These are phyloP conservation scores for Phasianus colchicus DNA, from an alignment of 2,113 vertebrate species.

Conservation along the genomic window DNA sequence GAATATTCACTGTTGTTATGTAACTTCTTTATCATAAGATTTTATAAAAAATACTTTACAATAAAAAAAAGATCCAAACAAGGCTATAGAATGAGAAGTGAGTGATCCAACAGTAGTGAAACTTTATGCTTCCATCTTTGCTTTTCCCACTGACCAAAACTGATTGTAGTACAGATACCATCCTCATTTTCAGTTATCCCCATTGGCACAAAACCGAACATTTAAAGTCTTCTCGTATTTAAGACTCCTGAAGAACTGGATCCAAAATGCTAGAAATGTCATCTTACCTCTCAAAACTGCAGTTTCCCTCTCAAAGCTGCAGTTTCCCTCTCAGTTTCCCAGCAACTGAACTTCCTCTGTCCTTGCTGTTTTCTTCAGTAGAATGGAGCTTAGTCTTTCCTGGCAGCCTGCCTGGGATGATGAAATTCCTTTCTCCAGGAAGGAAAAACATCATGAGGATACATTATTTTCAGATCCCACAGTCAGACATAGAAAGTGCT, in stretches of 20 bases:
- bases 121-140: neutral
- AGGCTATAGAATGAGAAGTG: neutral
- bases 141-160: neutral
- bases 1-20: neutral
- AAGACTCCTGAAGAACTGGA: neutral
- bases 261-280: neutral
- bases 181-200: neutral
- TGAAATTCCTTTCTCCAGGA: slow-evolving; percentile 1
- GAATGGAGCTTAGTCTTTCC: neutral
- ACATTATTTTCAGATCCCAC: neutral
- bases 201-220: neutral
- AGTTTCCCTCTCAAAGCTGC: neutral
- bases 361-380: neutral
- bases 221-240: fast-evolving
- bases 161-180: fast-evolving
- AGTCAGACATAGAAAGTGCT: neutral
- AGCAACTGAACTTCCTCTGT: neutral
- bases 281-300: neutral
- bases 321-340: neutral
- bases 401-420: neutral
- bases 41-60: neutral
- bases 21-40: neutral
- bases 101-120: neutral
- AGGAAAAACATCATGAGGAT: neutral
- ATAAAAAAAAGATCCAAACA: neutral